phyloP scores from a whole-genome alignment of 1,140 invertebrate genomes.

The Sarcophaga bullata region DNA sequence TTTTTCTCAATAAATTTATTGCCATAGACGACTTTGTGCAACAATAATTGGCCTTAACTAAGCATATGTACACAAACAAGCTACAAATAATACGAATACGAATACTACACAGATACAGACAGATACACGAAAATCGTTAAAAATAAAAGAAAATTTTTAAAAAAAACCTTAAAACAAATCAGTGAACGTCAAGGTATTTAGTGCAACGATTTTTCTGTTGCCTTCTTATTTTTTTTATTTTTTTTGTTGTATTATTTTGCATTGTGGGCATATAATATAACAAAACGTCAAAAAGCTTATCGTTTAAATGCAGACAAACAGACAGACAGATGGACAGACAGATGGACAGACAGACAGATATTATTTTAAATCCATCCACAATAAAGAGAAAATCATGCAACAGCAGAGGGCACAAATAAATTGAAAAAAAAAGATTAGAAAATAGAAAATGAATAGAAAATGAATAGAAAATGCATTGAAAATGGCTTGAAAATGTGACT shows the following conservation, averaged over 20 bases:
- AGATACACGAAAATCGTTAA: too few species aligned
- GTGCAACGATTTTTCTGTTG: not conserved
- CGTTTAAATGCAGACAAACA: conserved; percentile 10
- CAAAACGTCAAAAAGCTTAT: conserved; percentile 26
- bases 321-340: not conserved
- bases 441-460: not conserved
- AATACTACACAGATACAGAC: not conserved
- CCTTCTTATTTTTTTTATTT: not conserved
- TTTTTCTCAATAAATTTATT: not conserved
- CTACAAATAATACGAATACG: not conserved
- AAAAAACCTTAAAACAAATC: too few species aligned
- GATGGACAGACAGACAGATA: not conserved
- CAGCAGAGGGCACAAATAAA: not conserved
- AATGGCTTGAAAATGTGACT: not conserved
- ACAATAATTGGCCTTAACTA: conserved; percentile 17
- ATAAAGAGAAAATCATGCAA: not conserved
- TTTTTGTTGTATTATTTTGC: not conserved
- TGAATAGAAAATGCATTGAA: not conserved
- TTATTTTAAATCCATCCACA: conserved; percentile 21
- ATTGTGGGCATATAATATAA: not conserved
- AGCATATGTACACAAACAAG: not conserved
- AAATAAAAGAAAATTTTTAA: too few species aligned
- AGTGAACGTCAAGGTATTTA: conserved; percentile 13
- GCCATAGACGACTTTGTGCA: not conserved
- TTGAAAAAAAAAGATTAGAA: too few species aligned